These are phyloP conservation scores for Endotricha flammealis DNA, from an alignment of 2,888 invertebrate genomes.

Conservation along the genomic window DNA sequence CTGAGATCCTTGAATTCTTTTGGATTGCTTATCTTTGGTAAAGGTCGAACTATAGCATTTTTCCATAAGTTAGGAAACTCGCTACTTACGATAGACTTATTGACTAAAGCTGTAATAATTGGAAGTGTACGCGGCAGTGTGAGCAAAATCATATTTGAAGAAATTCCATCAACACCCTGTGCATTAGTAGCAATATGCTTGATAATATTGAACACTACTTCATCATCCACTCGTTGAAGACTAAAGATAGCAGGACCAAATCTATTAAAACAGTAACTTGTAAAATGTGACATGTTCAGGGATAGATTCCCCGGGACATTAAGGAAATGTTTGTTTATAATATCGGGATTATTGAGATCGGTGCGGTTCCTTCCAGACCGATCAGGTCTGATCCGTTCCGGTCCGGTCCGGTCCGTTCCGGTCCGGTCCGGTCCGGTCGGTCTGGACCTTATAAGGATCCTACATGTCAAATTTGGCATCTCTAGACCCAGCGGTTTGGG, in stretches of 20 bases:
- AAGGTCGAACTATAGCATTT: not conserved
- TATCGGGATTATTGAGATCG: conserved; percentile 8
- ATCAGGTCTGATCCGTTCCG: too few relatives aligned
- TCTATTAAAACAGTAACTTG: not conserved
- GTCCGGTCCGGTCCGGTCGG: too few relatives aligned
- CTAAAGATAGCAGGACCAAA: not conserved
- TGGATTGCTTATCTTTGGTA: conserved; percentile 1
- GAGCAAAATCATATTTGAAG: conserved; percentile 2
- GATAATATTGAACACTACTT: not conserved
- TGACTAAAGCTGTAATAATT: conserved; percentile 1
- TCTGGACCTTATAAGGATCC: too few relatives aligned
- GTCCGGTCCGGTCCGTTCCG: too few relatives aligned
- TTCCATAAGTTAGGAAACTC: conserved; percentile 6
- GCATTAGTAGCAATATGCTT: conserved; percentile 5
- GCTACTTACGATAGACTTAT: not conserved
- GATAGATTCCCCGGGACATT: not conserved
- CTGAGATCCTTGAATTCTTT: conserved; percentile 2
- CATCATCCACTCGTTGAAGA: not conserved
- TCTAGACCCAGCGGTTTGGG: too few relatives aligned
- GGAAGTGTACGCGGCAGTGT: not conserved
- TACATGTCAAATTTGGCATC: too few relatives aligned
- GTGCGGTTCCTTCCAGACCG: too few relatives aligned
- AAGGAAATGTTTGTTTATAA: conserved; percentile 5
- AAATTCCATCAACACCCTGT: conserved; percentile 4
- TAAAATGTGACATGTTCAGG: not conserved